Evolutionary conservation across 2,888 invertebrate genomes (phyloP).

Genomic region (Schizaphis graminum): DNA sequence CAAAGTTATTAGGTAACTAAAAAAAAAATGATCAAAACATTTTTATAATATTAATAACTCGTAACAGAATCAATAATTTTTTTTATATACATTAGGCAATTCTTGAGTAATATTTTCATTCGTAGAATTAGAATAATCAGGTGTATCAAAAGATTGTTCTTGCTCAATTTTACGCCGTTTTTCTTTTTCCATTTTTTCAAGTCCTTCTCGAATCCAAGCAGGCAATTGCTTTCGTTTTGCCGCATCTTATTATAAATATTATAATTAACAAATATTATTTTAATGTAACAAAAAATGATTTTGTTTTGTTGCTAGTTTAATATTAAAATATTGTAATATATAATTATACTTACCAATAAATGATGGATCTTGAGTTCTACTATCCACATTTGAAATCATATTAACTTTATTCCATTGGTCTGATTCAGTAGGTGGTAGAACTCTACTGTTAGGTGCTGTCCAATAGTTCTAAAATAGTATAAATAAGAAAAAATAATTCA

Average conservation of each 20-base stretch:
- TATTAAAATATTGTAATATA: not conserved
- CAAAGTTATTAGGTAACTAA: constrained; percentile 41
- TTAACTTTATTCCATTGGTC: constrained; percentile 55
- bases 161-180: constrained; percentile 89
- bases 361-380: constrained; percentile 49
- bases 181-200: constrained; percentile 97
- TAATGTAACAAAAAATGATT: not conserved
- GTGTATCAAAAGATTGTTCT: constrained; percentile 75
- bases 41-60: not conserved
- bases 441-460: constrained; percentile 18
- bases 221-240: constrained; percentile 91
- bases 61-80: not conserved
- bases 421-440: constrained; percentile 38
- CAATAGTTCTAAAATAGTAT: constrained; percentile 50
- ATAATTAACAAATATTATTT: not conserved
- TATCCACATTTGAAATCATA: constrained; percentile 39
- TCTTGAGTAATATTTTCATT: constrained; percentile 35
- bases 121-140: constrained; percentile 45
- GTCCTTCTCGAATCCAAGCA: constrained; percentile 97
- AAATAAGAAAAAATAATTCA: not conserved
- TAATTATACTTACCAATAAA: constrained; percentile 39
- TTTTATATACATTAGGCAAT: not conserved
- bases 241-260: constrained; percentile 76
- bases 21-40: not conserved
- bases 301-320: not conserved